phyloP scores from a whole-genome alignment of 2,797 vertebrate genomes.

The Premnoplex brunnescens region DNA sequence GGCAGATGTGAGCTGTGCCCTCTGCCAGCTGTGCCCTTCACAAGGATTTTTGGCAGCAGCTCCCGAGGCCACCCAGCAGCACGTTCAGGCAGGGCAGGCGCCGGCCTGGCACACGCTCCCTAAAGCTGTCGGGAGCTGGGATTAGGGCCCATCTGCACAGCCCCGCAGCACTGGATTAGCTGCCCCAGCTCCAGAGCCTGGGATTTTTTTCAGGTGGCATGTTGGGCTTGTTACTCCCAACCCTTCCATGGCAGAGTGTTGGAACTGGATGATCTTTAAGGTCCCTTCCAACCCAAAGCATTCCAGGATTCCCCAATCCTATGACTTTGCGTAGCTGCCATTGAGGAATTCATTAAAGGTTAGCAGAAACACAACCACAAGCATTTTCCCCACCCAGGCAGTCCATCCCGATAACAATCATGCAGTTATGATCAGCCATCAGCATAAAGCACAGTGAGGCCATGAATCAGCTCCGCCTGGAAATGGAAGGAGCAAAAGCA shows the following conservation, averaged over 20 bases:
- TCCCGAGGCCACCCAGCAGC: background rate
- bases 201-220: background rate
- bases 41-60: background rate
- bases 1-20: background rate
- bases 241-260: accelerated
- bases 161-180: accelerated
- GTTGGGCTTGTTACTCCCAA: background rate
- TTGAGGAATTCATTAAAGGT: background rate
- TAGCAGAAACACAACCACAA: background rate
- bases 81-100: accelerated
- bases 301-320: background rate
- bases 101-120: background rate
- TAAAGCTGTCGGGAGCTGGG: background rate
- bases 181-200: background rate
- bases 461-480: background rate
- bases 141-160: conserved; percentile 33
- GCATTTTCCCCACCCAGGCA: background rate
- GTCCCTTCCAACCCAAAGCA: background rate
- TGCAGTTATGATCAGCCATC: background rate
- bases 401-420: background rate
- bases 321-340: background rate
- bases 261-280: background rate
- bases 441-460: background rate
- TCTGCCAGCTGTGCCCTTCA: conserved; percentile 20
- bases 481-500: background rate